Evolutionary conservation across 2,888 invertebrate species (phyloP), one percentile per base, ranked within the genome.

Genomic region (Liodrosophila aerea): DNA sequence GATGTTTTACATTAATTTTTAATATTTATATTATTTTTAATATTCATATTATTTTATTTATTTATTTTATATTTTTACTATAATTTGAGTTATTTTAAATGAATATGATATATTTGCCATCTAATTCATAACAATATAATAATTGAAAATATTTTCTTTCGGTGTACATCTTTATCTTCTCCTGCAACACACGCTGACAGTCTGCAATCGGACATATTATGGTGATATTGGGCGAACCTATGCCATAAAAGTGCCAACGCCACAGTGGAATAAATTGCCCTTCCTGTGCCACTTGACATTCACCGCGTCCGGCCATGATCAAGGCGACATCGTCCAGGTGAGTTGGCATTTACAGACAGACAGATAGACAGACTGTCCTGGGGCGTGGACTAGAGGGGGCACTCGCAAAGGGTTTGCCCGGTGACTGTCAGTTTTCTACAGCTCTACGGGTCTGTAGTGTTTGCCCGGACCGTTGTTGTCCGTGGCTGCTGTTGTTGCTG

Each of bases 211-310:
- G 87, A 97, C 97, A 47, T 97, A 96, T 91, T 96, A 96, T 90
- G 97, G 97, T 8, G 95, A 94, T 87, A 94, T 94, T 75, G 96
- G 96, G 76, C 93, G 93, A 86, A 95, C 95, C 47, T 96, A 95
- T 91, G 93, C 94, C 84, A 91, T 97, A 89, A 93, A 93, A 77
- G 93, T 96, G 87, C 93, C 93, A 77, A 93, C 94, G 78, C 94
- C 95, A 47, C 90, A 92, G 71, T 94, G 94, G 89, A 93, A 94
- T 84, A 93, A 95, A 77, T 92, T 96, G 85, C 97, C 97, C 30
- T 96, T 96, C 91, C 92, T 96, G 66, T 97, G 97, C 90, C 96
- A 96, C 90, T 92, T 97, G 86, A 97, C 96, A 75, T 97, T 97
- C 91, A 96, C 96, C 84, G 97, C 97, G 87, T 96, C 95, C 87